A percentile compares a stretch with the other conserved stretches of the same genome.
Conservation (phyloP, 2,113 vertebrate genomes). For the Orycteropus afer region DNA sequence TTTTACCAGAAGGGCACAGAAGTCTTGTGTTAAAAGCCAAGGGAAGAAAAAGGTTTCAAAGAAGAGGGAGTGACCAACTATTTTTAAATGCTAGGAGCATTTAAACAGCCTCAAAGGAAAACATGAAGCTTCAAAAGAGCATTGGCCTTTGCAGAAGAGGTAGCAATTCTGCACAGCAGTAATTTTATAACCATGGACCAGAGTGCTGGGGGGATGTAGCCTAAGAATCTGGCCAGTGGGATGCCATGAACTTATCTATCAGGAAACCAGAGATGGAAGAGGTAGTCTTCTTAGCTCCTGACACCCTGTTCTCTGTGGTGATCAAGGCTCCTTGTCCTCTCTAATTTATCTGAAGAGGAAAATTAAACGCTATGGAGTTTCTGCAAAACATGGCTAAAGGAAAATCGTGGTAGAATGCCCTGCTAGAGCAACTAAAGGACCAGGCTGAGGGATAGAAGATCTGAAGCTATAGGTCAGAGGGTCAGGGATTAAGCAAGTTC, state of each 20-base stretch:
- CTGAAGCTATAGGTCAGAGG: not conserved
- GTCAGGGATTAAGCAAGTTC: not conserved
- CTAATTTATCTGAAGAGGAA: not conserved
- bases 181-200: not conserved
- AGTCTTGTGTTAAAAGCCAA: not conserved
- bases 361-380: not conserved
- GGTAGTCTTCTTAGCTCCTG: not conserved
- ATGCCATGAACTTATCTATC: not conserved
- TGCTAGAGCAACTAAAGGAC: not conserved
- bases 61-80: not conserved
- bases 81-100: not conserved
- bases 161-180: not conserved
- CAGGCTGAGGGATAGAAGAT: not conserved
- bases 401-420: not conserved
- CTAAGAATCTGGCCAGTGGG: not conserved
- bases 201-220: not conserved
- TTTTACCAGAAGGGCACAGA: conserved; percentile 3
- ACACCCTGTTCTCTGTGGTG: not conserved
- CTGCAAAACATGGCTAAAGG: not conserved
- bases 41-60: not conserved
- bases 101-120: not conserved
- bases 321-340: not conserved
- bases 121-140: not conserved
- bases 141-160: not conserved
- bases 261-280: not conserved